A percentile compares a stretch with the other conserved stretches of the same genome.
These are phyloP conservation scores for Spea multiplicata DNA, from an alignment of 2,113 vertebrate genomes.

Conservation along the genomic window DNA sequence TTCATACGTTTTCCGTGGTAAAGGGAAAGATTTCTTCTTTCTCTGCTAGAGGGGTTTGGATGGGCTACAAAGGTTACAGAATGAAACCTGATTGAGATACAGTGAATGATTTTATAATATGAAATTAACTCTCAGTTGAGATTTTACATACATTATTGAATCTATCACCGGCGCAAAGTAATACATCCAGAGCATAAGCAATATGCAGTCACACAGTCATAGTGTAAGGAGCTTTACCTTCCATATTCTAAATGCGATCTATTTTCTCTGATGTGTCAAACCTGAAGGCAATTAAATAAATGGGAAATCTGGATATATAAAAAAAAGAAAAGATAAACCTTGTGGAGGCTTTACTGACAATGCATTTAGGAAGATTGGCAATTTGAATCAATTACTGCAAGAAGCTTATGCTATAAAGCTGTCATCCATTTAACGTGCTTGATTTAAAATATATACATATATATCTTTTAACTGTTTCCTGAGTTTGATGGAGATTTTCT, in stretches of 20 bases:
- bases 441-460: too few relatives aligned
- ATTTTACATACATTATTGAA: conserved; percentile 16
- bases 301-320: conserved; percentile 13
- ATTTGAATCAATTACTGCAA: background rate
- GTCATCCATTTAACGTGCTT: too few relatives aligned
- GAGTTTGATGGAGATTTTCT: too few relatives aligned
- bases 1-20: background rate
- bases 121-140: conserved; percentile 20
- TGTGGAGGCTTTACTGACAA: background rate
- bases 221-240: conserved; percentile 28
- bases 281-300: conserved; percentile 22
- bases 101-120: conserved; percentile 1
- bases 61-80: conserved; percentile 2
- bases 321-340: conserved; percentile 15
- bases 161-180: conserved; percentile 8
- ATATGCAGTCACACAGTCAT: background rate
- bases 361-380: background rate
- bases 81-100: background rate
- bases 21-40: background rate
- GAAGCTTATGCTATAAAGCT: background rate
- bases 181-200: conserved; percentile 20
- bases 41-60: background rate
- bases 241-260: conserved; percentile 17
- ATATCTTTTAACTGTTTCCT: too few relatives aligned
- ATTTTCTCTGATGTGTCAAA: conserved; percentile 28